Conservation (phyloP, 1,140 invertebrate species). For the Ectropis grisescens region DNA sequence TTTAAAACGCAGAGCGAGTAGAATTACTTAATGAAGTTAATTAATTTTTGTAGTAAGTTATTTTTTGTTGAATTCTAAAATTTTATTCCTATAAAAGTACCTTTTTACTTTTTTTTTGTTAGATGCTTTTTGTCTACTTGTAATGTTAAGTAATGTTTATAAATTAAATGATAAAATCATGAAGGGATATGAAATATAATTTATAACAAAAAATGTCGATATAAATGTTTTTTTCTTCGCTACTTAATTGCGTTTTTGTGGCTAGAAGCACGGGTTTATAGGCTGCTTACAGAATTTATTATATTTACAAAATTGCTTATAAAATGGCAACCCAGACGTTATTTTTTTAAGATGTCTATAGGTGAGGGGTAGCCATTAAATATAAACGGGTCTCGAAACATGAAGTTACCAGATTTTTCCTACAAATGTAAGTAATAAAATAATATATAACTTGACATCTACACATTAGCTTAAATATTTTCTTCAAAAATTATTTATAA, state of each 20-base stretch:
- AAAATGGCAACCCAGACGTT: constrained; percentile 21
- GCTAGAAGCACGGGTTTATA: constrained; percentile 37
- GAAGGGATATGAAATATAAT: constrained; percentile 29
- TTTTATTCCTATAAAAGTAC: constrained; percentile 62
- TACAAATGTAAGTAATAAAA: constrained; percentile 29
- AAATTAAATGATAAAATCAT: constrained; percentile 36
- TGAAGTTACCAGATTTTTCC: constrained; percentile 60
- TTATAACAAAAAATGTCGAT: constrained; percentile 20
- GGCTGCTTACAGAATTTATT: constrained; percentile 33
- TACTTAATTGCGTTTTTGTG: constrained; percentile 29
- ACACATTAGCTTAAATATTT: constrained; percentile 20
- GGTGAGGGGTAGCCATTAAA: constrained; percentile 20
- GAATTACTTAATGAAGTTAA: constrained; percentile 31
- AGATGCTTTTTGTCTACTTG: constrained; percentile 26
- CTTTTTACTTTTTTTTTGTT: constrained; percentile 42
- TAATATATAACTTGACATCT: constrained; percentile 10
- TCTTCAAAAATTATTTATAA: background rate
- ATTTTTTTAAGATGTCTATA: constrained; percentile 11
- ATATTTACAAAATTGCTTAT: constrained; percentile 19
- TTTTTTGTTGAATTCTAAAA: constrained; percentile 58
- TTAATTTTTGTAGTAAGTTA: constrained; percentile 21
- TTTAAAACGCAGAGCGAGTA: constrained; percentile 24
- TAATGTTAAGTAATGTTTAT: constrained; percentile 33
- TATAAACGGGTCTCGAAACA: constrained; percentile 49
- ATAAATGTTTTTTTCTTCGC: constrained; percentile 25